phyloP scores from a whole-genome alignment of 2,113 vertebrate species.

The Apistogramma diplotaenia region DNA sequence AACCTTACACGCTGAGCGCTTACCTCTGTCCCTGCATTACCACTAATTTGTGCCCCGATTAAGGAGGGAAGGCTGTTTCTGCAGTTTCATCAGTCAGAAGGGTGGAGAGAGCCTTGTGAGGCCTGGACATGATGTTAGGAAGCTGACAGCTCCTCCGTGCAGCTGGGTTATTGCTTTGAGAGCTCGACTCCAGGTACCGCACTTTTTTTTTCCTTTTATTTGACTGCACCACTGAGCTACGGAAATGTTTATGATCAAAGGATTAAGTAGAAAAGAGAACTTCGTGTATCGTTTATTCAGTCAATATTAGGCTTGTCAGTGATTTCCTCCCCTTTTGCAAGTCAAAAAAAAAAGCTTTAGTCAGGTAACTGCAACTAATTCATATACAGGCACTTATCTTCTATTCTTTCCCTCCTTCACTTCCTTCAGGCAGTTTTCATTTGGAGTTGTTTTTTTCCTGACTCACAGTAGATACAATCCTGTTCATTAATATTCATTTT shows the following conservation, averaged over 20 bases:
- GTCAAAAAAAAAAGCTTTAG: not conserved
- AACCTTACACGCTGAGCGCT: constrained; percentile 8
- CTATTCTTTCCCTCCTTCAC: not conserved
- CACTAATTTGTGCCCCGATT: constrained; percentile 31
- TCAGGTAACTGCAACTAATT: not conserved
- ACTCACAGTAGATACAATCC: not conserved
- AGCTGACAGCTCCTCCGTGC: constrained; percentile 16
- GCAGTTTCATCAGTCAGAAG: constrained; percentile 26
- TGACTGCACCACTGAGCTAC: not conserved
- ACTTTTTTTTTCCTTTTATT: not conserved
- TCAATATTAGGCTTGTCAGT: not conserved
- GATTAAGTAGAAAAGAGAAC: not conserved
- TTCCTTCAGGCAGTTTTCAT: not conserved
- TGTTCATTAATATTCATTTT: not conserved
- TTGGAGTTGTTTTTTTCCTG: not conserved
- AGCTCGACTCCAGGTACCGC: not conserved
- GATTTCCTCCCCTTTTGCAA: not conserved
- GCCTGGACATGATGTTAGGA: constrained; percentile 15
- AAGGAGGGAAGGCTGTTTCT: constrained; percentile 6
- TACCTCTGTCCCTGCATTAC: constrained; percentile 1
- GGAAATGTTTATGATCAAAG: not conserved
- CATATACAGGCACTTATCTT: not conserved
- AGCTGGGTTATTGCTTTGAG: constrained; percentile 20
- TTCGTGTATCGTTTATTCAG: not conserved
- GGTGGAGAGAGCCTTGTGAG: not conserved